These are phyloP conservation scores for Eudyptes chrysolophus DNA, from an alignment of 2,113 vertebrate species.

Conservation along the genomic window DNA sequence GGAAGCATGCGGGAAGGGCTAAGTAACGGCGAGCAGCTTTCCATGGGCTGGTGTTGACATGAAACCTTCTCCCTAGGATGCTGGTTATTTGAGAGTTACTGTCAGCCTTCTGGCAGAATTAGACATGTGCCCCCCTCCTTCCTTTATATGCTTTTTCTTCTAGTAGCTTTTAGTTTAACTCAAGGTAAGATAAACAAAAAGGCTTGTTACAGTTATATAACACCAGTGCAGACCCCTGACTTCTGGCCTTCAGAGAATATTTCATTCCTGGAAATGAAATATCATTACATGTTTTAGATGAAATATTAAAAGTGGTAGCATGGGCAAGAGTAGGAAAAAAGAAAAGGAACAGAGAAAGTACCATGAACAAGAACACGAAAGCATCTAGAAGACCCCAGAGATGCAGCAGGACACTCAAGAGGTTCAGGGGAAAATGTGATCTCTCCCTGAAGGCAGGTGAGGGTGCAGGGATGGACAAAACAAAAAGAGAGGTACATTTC, in stretches of 20 bases:
- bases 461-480: fast-evolving
- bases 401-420: not conserved
- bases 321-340: not conserved
- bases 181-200: not conserved
- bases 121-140: not conserved
- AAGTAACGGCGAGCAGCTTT: not conserved
- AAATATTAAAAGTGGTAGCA: not conserved
- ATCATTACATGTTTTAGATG: not conserved
- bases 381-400: not conserved
- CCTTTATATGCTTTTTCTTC: not conserved
- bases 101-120: not conserved
- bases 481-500: not conserved
- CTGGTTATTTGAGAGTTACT: not conserved
- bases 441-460: not conserved
- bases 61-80: not conserved
- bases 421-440: not conserved
- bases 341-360: not conserved
- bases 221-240: not conserved
- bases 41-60: not conserved
- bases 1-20: fast-evolving
- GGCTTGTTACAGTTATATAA: not conserved
- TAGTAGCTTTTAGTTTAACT: not conserved
- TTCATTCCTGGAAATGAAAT: not conserved
- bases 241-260: not conserved
- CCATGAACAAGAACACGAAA: not conserved